These are phyloP conservation scores for Tylochromis polylepis DNA, from an alignment of 2,113 vertebrate genomes.

Conservation along the genomic window DNA sequence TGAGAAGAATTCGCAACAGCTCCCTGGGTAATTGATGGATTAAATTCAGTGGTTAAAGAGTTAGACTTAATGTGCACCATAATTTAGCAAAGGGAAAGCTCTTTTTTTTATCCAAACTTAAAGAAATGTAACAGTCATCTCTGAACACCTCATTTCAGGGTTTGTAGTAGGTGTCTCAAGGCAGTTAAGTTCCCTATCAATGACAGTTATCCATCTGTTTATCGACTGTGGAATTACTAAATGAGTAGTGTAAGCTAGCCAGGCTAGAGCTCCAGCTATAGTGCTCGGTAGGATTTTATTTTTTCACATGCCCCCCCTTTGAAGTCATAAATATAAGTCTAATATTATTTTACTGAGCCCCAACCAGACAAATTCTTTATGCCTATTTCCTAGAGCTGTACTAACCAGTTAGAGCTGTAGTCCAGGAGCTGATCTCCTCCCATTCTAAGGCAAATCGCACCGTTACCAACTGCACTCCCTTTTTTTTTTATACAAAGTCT, in stretches of 20 bases:
- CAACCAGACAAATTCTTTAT: constrained; percentile 42
- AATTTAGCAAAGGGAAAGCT: constrained; percentile 67
- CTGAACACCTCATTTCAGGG: constrained; percentile 48
- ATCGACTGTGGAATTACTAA: constrained; percentile 57
- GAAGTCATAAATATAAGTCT: constrained; percentile 55
- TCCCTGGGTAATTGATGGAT: constrained; percentile 79
- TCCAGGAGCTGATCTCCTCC: constrained; percentile 40
- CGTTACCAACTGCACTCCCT: constrained; percentile 25
- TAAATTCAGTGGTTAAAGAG: constrained; percentile 75
- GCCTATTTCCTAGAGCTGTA: constrained; percentile 43
- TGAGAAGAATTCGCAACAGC: constrained; percentile 73
- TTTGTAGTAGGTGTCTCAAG: constrained; percentile 30
- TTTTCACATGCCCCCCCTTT: constrained; percentile 37
- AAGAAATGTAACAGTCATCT: constrained; percentile 56
- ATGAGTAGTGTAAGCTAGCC: constrained; percentile 33
- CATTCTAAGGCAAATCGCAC: constrained; percentile 6
- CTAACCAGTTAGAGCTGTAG: constrained; percentile 38
- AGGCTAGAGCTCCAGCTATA: background rate
- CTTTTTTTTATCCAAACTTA: constrained; percentile 56
- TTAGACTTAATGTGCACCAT: constrained; percentile 70
- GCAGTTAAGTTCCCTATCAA: constrained; percentile 37
- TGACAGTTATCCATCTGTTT: constrained; percentile 58
- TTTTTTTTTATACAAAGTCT: constrained; percentile 18
- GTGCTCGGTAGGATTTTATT: background rate
- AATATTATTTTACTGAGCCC: constrained; percentile 58